Percentiles rank a stretch among this genome's conserved stretches.
Conservation (phyloP, 2,888 invertebrate genomes). For the Dolichomitus sp. region DNA sequence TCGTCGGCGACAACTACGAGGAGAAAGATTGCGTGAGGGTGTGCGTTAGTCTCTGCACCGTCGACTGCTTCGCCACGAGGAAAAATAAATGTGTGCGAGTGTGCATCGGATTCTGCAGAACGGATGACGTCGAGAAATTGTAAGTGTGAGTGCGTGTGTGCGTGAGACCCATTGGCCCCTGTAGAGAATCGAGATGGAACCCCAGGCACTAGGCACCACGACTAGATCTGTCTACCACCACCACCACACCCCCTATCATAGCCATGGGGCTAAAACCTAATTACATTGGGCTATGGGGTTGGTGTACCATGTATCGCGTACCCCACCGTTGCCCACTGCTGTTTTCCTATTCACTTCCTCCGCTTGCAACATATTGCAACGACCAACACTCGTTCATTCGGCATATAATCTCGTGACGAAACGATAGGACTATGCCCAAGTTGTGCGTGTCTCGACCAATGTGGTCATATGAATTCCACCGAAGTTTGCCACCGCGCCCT, state of each 20-base stretch:
- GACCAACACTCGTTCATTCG: constrained; percentile 70
- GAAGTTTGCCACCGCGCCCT: constrained; percentile 13
- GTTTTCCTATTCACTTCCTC: constrained; percentile 57
- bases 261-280: constrained; percentile 83
- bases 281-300: constrained; percentile 82
- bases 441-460: constrained; percentile 63
- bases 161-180: constrained; percentile 50
- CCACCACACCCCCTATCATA: constrained; percentile 79
- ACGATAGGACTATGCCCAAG: constrained; percentile 27
- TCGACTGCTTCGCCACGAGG: constrained; percentile 41
- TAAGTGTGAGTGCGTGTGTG: constrained; percentile 43
- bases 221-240: constrained; percentile 70
- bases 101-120: constrained; percentile 58
- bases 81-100: constrained; percentile 54
- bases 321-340: constrained; percentile 14
- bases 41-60: constrained; percentile 62
- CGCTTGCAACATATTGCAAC: constrained; percentile 79
- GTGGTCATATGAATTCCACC: constrained; percentile 76
- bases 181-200: constrained; percentile 67
- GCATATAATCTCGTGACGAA: constrained; percentile 50
- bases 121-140: constrained; percentile 48
- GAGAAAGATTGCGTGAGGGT: constrained; percentile 59
- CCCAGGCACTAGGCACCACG: constrained; percentile 70
- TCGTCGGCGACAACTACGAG: constrained; percentile 58
- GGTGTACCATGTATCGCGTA: constrained; percentile 65